These are phyloP conservation scores for Temnothorax nylanderi DNA, from an alignment of 1,140 invertebrate genomes.

Conservation along the genomic window DNA sequence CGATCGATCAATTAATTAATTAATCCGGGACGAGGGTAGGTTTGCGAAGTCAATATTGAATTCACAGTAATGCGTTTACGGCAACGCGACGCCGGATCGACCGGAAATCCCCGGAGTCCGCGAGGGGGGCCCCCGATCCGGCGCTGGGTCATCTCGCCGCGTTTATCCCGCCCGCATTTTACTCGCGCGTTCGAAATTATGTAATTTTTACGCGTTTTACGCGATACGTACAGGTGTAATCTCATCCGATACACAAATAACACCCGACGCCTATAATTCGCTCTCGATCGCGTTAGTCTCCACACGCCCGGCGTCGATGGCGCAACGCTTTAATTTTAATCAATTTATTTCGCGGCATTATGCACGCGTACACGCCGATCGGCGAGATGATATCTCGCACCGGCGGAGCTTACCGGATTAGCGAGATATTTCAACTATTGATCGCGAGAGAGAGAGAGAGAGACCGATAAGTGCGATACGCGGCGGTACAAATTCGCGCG, in stretches of 20 bases:
- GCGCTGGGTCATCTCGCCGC: background rate
- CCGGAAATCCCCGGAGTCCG: slow-evolving; percentile 44
- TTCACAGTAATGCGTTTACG: slow-evolving; percentile 78
- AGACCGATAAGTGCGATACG: slow-evolving; percentile 26
- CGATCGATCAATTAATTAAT: slow-evolving; percentile 78
- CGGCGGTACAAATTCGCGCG: slow-evolving; percentile 6
- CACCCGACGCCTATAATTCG: background rate
- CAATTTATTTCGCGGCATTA: slow-evolving; percentile 49
- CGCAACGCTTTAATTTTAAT: slow-evolving; percentile 43
- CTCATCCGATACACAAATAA: background rate
- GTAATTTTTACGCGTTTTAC: background rate
- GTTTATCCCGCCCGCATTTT: slow-evolving; percentile 13
- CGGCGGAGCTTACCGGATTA: slow-evolving; percentile 28
- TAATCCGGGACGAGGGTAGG: slow-evolving; percentile 79
- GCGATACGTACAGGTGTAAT: background rate
- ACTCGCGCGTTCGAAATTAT: background rate
- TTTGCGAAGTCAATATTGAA: slow-evolving; percentile 83
- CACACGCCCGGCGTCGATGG: background rate
- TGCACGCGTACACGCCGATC: background rate
- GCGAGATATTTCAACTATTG: slow-evolving; percentile 40
- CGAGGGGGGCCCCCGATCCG: too few species aligned
- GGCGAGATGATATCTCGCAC: slow-evolving; percentile 40
- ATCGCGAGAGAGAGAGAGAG: background rate
- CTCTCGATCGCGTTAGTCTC: background rate
- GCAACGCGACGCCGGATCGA: slow-evolving; percentile 22